Base-by-base conservation (phyloP, 2,113 vertebrate genomes). In the Motacilla tschutschensis region DNA sequence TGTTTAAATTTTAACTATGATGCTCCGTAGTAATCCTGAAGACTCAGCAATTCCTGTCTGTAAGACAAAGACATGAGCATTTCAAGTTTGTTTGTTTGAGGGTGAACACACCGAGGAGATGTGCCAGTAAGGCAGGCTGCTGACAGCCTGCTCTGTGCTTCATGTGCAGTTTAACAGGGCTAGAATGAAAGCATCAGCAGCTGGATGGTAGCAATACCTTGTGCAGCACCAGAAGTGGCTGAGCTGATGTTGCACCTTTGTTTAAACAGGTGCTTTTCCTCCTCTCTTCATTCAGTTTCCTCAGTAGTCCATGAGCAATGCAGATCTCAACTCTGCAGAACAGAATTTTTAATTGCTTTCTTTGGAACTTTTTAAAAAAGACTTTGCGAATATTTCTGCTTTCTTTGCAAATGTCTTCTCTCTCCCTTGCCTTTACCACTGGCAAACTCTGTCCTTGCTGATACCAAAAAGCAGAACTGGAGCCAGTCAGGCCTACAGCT, bases 71-170 rank as follows among this genome's bases (percentile, higher is more conserved):
- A 31, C 14, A 20, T 4, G 44, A 58, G 28, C 9, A 9, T 2
- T 77, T 17, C 36, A 73, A 25, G 1, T 20, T 67, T 10, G 51
- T 65, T 57, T 63, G 9, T 13, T 66, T 33, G 17, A 53, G 41
- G 40, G 28, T 0, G 0, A 66, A 29, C 13, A 4, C 36, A 55
- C 6, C 0, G 1, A 35, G 17, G 35, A 65, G 38, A 35, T 67
- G 17, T 66, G 64, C 33, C 60, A 57, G 67, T 29, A 22, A 19
- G 55, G 33, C 50, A 58, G 41, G 29, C 58, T 90, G 46, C 74
- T 53, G 74, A n/a, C 48, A 79, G 55, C 47, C 47, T 47, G 14
- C n/a, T 26, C 48, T 7, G 1, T n/a, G 40, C 40, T 71, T 64
- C 33, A 2, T 3, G 5, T 19, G 38, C 62, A 21, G 41, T 36